Evolutionary conservation across 2,888 invertebrate genomes (phyloP), one percentile per base, ranked within the genome.

Genomic region (Diloba caeruleocephala): DNA sequence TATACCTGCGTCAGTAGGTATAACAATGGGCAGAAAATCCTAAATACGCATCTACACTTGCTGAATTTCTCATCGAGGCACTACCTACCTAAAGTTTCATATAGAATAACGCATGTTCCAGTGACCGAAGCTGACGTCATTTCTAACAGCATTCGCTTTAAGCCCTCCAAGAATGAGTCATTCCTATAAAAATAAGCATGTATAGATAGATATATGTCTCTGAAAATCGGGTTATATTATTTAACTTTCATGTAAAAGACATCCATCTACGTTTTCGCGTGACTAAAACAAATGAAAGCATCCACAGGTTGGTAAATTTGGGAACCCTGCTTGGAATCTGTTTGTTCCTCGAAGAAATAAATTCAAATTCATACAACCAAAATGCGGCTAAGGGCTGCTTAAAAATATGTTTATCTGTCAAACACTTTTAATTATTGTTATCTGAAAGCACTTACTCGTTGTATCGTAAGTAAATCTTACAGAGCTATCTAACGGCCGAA

Each of bases 71-170:
- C n/a, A n/a, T n/a, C n/a, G n/a, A n/a, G 21, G 6, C 17, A 21
- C 21, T 2, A 4, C 21, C 21, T 21, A 21, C 3, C 21, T 3
- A 17, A 17, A 17, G 21, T 34, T 19, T 3, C 19, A 34, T 32
- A 42, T 5, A 19, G 14, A 38, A 41, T 36, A 48, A 9, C 5
- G 23, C 49, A 44, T 62, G 71, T 48, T 71, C 71, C 29, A 62
- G 51, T 68, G 50, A 56, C 57, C 54, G 46, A 49, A 28, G 39
- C 26, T 73, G 65, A 71, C 74, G 71, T 71, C 74, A 72, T 17
- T 49, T 45, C 48, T 41, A 44, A 45, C 43, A 42, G 23, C 36
- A 69, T 37, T 51, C 56, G 51, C 44, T 44, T 51, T 39, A 51
- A 61, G 39, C 31, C 70, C 58, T 54, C 32, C 29, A 41, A 28